Conservation (phyloP, 2,113 vertebrate genomes). For the Prunella fulvescens region DNA sequence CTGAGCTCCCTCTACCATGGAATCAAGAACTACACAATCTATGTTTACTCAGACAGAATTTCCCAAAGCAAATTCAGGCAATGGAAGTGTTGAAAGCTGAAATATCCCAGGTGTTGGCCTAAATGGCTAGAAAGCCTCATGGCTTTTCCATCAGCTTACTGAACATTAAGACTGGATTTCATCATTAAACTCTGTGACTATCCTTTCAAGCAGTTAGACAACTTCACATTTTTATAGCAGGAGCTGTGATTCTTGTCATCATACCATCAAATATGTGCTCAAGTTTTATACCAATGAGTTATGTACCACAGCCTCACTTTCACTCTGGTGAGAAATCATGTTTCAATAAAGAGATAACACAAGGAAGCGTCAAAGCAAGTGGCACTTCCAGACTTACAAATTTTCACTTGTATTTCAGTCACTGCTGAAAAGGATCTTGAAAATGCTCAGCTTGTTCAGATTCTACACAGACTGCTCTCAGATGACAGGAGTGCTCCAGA, state of each 20-base stretch:
- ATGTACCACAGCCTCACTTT: neutral
- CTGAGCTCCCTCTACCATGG: neutral
- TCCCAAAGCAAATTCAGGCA: neutral
- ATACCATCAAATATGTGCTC: neutral
- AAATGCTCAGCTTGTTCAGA: constrained; percentile 86
- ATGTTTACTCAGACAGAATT: neutral
- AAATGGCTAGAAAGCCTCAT: neutral
- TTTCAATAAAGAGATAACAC: neutral
- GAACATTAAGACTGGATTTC: neutral
- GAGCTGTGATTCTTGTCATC: neutral
- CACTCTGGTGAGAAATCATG: neutral
- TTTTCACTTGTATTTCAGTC: constrained; percentile 71
- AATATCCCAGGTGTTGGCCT: neutral
- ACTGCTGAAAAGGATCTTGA: constrained; percentile 94
- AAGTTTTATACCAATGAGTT: neutral
- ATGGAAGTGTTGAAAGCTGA: neutral
- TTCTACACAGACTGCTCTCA: constrained; percentile 91
- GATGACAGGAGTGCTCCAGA: constrained; percentile 95
- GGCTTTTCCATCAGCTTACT: neutral
- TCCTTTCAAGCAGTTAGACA: neutral
- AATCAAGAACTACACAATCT: neutral
- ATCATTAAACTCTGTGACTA: neutral
- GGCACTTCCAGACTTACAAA: neutral
- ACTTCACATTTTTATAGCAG: neutral
- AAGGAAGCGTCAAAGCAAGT: neutral